phyloP scores from a whole-genome alignment of 2,888 invertebrate genomes.

The Eustalomyia histrio region DNA sequence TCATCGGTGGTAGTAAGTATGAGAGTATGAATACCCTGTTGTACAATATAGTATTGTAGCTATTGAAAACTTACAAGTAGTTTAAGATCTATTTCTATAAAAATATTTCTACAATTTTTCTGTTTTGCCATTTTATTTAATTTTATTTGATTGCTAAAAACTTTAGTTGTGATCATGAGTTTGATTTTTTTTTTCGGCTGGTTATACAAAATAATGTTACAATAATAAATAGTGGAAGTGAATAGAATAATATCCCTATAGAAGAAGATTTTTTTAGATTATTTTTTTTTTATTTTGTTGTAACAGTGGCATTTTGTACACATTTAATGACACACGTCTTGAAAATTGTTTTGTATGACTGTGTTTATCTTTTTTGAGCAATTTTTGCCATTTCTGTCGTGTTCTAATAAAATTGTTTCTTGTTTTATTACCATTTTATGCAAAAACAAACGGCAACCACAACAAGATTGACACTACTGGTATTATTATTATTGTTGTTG shows the following conservation, averaged over 20 bases:
- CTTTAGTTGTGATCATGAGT: conserved; percentile 2
- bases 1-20: not conserved
- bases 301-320: conserved; percentile 69
- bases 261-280: not conserved
- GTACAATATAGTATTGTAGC: conserved; percentile 16
- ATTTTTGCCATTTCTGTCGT: conserved; percentile 52
- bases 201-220: conserved; percentile 4
- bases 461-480: not conserved
- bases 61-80: conserved; percentile 32
- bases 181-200: conserved; percentile 3
- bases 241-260: not conserved
- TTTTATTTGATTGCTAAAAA: conserved; percentile 39
- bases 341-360: conserved; percentile 2
- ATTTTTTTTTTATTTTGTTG: not conserved
- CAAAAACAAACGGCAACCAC: conserved; percentile 65
- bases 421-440: conserved; percentile 75
- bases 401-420: conserved; percentile 67
- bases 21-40: conserved; percentile 44
- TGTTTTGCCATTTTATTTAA: conserved; percentile 36
- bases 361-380: conserved; percentile 26
- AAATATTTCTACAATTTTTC: conserved; percentile 45
- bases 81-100: conserved; percentile 52
- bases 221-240: conserved; percentile 16
- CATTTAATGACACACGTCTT: conserved; percentile 65
- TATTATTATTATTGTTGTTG: conserved; percentile 11